Percentiles rank a stretch among this genome's conserved stretches.
These are phyloP conservation scores for Rhynchomys soricoides DNA, from an alignment of 2,113 vertebrate genomes.

Conservation along the genomic window DNA sequence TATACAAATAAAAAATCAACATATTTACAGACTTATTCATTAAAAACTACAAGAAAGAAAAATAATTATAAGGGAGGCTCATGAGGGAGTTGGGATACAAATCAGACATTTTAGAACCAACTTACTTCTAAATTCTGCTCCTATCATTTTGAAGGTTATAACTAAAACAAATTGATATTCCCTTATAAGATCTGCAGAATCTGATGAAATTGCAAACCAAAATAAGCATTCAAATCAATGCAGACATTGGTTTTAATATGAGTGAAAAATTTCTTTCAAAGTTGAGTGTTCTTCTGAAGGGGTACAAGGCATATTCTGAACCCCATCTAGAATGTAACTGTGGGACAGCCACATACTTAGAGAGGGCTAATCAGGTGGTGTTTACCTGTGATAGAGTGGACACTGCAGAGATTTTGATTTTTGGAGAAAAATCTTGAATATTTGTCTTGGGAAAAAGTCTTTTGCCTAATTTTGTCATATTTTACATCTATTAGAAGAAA, in stretches of 20 bases:
- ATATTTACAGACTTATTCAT: background rate
- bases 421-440: background rate
- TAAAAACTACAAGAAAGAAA: background rate
- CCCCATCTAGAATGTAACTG: background rate
- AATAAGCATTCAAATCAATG: no score
- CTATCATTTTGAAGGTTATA: background rate
- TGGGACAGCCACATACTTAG: background rate
- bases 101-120: background rate
- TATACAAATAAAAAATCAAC: background rate
- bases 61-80: rapidly evolving
- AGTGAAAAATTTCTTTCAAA: background rate
- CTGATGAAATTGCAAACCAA: no score
- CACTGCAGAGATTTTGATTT: background rate
- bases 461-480: background rate
- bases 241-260: background rate
- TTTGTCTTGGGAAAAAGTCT: background rate
- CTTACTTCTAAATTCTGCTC: background rate
- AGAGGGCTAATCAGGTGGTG: background rate
- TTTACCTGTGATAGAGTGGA: background rate
- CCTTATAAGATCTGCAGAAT: background rate
- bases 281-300: background rate
- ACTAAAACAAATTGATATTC: background rate
- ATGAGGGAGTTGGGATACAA: background rate
- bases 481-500: constrained; percentile 36
- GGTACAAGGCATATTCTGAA: background rate